Evolutionary conservation across 2,113 vertebrate species (phyloP).

Genomic region (Dendrocopos noguchii): DNA sequence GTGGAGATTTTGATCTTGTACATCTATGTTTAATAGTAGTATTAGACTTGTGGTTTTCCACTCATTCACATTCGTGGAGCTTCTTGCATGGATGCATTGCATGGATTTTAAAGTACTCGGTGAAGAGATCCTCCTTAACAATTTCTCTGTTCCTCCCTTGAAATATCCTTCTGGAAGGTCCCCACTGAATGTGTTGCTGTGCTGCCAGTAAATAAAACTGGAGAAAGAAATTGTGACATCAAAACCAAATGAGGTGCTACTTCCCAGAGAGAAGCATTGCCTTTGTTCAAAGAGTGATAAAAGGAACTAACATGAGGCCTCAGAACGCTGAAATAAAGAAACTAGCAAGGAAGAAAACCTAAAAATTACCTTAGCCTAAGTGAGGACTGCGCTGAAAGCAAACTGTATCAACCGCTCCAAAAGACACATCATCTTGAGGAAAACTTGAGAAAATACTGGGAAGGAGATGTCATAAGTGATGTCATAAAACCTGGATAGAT

Average conservation of each 20-base stretch:
- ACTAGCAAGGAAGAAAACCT: neutral
- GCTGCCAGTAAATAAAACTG: neutral
- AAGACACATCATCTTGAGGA: neutral
- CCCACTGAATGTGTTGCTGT: rapidly evolving
- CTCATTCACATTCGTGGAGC: neutral
- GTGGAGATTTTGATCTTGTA: neutral
- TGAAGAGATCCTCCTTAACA: neutral
- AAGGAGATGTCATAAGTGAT: neutral
- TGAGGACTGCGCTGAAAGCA: no score
- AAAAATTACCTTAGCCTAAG: neutral
- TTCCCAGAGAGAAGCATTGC: neutral
- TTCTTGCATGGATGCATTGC: neutral
- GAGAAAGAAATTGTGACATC: neutral
- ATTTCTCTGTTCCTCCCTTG: neutral
- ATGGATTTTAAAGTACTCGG: neutral
- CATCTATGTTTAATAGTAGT: neutral
- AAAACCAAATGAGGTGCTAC: neutral
- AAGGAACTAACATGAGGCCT: neutral
- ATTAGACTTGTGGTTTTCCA: neutral
- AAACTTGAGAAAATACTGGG: neutral
- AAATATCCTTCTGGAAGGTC: neutral
- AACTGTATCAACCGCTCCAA: neutral
- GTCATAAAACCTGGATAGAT: neutral
- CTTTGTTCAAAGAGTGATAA: neutral
- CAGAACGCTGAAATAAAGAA: neutral